Conservation (phyloP, 2,888 invertebrate species). For the Trissolcus japonicus region DNA sequence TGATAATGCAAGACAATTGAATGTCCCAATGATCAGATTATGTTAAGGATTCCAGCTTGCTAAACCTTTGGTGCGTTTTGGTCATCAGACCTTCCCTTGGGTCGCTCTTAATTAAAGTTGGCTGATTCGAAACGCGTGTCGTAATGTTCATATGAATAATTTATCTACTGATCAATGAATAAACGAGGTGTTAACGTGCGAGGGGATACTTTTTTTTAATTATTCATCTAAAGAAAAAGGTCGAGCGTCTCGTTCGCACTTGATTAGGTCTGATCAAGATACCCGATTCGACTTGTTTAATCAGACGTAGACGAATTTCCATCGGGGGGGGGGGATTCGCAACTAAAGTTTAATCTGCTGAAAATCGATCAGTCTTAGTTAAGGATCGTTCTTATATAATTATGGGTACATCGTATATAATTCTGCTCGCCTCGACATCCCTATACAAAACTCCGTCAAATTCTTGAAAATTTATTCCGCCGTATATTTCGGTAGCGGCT, state of each 20-base stretch:
- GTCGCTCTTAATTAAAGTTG: constrained; percentile 33
- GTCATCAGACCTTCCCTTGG: constrained; percentile 11
- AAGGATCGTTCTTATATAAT: too few species aligned
- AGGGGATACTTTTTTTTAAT: neutral
- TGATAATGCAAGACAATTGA: constrained; percentile 52
- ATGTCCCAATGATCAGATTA: constrained; percentile 42
- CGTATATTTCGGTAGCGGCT: neutral
- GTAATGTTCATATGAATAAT: constrained; percentile 29
- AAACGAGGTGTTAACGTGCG: constrained; percentile 17
- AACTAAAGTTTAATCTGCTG: too few species aligned
- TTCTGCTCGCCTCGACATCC: too few species aligned
- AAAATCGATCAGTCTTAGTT: too few species aligned
- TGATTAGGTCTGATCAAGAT: constrained; percentile 11
- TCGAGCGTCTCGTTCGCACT: neutral
- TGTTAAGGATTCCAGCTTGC: constrained; percentile 20
- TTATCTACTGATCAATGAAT: constrained; percentile 23
- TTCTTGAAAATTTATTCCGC: neutral
- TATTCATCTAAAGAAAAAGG: constrained; percentile 4
- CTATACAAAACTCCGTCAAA: too few species aligned
- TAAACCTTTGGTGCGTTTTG: constrained; percentile 20
- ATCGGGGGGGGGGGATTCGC: too few species aligned
- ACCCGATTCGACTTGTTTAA: constrained; percentile 1
- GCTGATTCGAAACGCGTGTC: constrained; percentile 16
- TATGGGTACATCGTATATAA: too few species aligned
- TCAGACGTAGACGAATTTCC: neutral